Evolutionary conservation across 2,113 vertebrate genomes (phyloP), one percentile per base, ranked within the genome.

Genomic region (Hemibagrus wyckioides): DNA sequence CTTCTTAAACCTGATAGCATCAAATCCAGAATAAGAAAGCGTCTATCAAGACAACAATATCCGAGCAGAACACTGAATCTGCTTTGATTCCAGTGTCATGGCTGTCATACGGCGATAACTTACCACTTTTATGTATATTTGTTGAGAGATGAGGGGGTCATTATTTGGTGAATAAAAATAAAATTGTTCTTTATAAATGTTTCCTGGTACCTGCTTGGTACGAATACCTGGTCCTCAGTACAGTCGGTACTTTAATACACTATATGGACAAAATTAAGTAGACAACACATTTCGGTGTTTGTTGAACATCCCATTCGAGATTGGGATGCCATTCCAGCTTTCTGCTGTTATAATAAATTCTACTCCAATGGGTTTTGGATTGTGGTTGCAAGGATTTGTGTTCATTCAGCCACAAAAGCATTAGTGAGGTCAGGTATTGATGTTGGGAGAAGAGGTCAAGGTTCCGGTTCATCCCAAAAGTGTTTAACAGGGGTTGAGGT

Each of bases 1-100:
- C 39, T 85, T 36, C 41, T 44, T 63, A 77, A 85, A 85, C 10
- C 71, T 63, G 39, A 63, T 65, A 65, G 10, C 15, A 36, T 86
- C 76, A 17, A n/a, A 28, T 86, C 23, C 39, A 30, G 13, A 50
- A 79, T 44, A 6, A 28, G 25, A 44, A 79, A 59, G 7, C 15
- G 10, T 52, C 23, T 17, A 76, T 61, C 15, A 71, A 71, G 23
- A 36, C 63, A 63, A 9, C 19, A 44, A 83, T 39, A 71, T 39
- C 39, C 39, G 25, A 83, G 28, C 50, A 39, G 30, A n/a, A 57
- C 11, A 33, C 30, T 13, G 15, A 54, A 76, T 21, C 28, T 61
- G 41, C 25, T 57, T 85, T 15, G 21, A 41, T 41, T 84, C 67
- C 23, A 57, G 48, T 15, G 65, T 52, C 30, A 25, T 21, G 28